phyloP scores from a whole-genome alignment of 2,888 invertebrate species.

The Periphyllus acericola region DNA sequence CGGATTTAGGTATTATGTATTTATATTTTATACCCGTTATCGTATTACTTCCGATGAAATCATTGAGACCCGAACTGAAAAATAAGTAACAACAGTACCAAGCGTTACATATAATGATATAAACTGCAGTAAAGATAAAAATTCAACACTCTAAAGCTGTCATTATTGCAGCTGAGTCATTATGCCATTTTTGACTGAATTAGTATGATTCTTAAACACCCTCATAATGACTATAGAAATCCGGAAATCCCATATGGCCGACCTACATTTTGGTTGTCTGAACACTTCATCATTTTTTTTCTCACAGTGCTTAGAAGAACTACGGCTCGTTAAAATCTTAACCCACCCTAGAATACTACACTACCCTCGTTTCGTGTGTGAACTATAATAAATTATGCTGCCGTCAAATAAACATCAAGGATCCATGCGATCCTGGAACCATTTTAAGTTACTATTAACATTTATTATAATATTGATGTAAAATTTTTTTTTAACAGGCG shows the following conservation, averaged over 20 bases:
- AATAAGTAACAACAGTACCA: neutral
- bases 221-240: conserved; percentile 42
- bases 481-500: too few species aligned
- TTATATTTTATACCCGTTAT: conserved; percentile 4
- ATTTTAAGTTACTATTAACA: too few species aligned
- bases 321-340: conserved; percentile 38
- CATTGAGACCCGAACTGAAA: neutral
- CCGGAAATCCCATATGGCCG: conserved; percentile 54
- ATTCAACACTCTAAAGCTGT: neutral
- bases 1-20: neutral
- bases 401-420: too few species aligned
- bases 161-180: neutral
- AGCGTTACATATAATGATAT: too few species aligned
- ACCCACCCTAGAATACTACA: neutral
- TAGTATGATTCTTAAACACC: conserved; percentile 23
- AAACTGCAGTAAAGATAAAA: neutral
- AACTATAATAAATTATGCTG: neutral
- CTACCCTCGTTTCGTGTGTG: neutral
- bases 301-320: conserved; percentile 15
- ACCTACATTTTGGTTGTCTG: neutral
- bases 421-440: too few species aligned
- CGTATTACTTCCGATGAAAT: conserved; percentile 26
- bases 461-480: too few species aligned
- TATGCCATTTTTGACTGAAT: neutral
- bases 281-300: conserved; percentile 16